Base-by-base conservation (phyloP, 2,888 invertebrate genomes). In the Dryocosmus kuriphilus region DNA sequence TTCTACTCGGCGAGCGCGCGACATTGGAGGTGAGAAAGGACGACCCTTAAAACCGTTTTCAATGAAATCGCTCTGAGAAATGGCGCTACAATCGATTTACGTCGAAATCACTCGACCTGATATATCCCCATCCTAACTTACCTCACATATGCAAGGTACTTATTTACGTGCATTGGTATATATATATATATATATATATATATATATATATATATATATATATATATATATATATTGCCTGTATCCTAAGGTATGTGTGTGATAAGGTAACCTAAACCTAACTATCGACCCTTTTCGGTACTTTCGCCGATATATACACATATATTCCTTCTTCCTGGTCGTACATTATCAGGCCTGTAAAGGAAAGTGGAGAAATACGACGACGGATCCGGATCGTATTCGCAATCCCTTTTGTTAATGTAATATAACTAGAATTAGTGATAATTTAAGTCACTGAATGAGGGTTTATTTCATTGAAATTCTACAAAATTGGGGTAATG, bases 81-180 rank as follows among this genome's bases (percentile, higher is more conserved):
- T 86, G 84, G 86, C 82, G 85, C 85, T 85, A 85, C 86, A 86
- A 87, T 88, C 87, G 86, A 88, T 88, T 88, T 87, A 88, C 85
- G 84, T 85, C 80, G 81, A 82, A 85, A 84, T 83, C 83, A 85
- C 80, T 83, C 83, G 79, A 82, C 81, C 79, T 80, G 81, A 71
- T 71, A 71, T 46, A 51, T 71, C 11, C 11, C 27, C 71, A 71
- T 71, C 46, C 71, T 71, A 51, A 71, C 22, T 57, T 24, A 57
- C 57, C 24, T 16, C 22, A 16, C 24, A 11, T 51, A 57, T 27
- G 24, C 57, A 14, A 14, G 46, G 46, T 51, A 51, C 19, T 51
- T 19, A 51, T 19, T 51, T 38, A 11, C 38, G 38, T 11, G 38
- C 11, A 38, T n/a, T n/a, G n/a, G n/a, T n/a, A n/a, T n/a, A n/a